These are phyloP conservation scores for Mus spicilegus DNA, from an alignment of 2,113 vertebrate species.

Conservation along the genomic window DNA sequence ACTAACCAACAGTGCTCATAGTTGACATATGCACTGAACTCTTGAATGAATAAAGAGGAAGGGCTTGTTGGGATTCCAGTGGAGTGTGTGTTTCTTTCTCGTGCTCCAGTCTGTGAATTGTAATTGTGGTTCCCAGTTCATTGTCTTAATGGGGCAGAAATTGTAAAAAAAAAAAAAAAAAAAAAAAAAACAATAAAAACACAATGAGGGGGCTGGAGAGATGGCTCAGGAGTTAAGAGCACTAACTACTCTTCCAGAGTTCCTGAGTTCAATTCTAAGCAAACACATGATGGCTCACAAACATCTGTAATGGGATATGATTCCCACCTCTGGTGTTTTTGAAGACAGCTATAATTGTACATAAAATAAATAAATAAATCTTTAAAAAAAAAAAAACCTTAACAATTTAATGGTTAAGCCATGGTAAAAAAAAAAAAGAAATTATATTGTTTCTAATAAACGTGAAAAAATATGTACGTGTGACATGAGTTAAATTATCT, in stretches of 20 bases:
- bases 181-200: slow-evolving; percentile 70
- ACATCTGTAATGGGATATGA: too few species aligned
- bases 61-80: slow-evolving; percentile 73
- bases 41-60: slow-evolving; percentile 77
- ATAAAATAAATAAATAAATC: too few species aligned
- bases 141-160: slow-evolving; percentile 75
- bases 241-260: too few species aligned
- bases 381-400: too few species aligned
- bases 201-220: not conserved
- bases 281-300: too few species aligned
- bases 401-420: too few species aligned
- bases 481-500: not conserved
- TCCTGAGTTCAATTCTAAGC: too few species aligned
- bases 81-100: slow-evolving; percentile 55
- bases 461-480: not conserved
- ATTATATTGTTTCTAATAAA: not conserved
- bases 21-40: slow-evolving; percentile 20
- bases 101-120: slow-evolving; percentile 81
- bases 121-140: slow-evolving; percentile 78
- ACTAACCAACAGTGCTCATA: slow-evolving; percentile 22
- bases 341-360: too few species aligned
- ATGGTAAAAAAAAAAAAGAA: too few species aligned
- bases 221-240: too few species aligned
- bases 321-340: too few species aligned
- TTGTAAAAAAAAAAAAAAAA: slow-evolving; percentile 39